Percentiles rank a stretch among this genome's conserved stretches.
These are phyloP conservation scores for Armadillidium nasatum DNA, from an alignment of 1,140 invertebrate genomes.

Conservation along the genomic window DNA sequence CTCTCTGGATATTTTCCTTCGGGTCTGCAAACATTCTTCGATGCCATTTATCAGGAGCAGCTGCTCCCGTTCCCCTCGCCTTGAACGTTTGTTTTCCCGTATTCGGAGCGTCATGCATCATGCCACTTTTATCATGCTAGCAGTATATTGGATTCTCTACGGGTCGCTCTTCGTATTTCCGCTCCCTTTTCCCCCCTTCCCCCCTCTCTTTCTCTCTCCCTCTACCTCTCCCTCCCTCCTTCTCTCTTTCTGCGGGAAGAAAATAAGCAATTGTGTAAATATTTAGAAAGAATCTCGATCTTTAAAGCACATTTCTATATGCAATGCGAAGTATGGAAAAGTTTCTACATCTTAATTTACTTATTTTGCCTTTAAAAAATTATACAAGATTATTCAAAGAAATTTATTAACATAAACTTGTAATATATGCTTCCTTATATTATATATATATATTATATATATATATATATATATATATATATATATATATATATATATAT, in stretches of 20 bases:
- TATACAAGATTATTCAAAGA: too few relatives aligned
- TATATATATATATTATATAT: too few relatives aligned
- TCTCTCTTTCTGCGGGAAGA: neutral
- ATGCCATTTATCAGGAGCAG: neutral
- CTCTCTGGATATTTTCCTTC: constrained; percentile 20
- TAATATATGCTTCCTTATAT: too few relatives aligned
- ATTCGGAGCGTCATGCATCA: neutral
- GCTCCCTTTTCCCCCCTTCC: neutral
- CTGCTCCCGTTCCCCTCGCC: neutral
- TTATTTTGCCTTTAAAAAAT: too few relatives aligned
- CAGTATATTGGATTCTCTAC: constrained; percentile 7
- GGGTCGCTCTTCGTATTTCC: neutral
- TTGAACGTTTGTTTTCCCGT: constrained; percentile 4
- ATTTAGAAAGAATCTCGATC: constrained; percentile 6
- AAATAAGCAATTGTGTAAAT: neutral
- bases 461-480: too few relatives aligned
- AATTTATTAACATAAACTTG: too few relatives aligned
- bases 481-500: neutral
- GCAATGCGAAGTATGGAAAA: too few relatives aligned
- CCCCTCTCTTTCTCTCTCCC: constrained; percentile 9
- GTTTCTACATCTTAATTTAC: too few relatives aligned
- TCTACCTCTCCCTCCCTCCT: neutral
- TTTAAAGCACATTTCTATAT: neutral
- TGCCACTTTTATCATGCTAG: constrained; percentile 4
- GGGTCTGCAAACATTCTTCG: neutral